These are phyloP conservation scores for Barypeithes pellucidus DNA, from an alignment of 2,888 invertebrate genomes.

Conservation along the genomic window DNA sequence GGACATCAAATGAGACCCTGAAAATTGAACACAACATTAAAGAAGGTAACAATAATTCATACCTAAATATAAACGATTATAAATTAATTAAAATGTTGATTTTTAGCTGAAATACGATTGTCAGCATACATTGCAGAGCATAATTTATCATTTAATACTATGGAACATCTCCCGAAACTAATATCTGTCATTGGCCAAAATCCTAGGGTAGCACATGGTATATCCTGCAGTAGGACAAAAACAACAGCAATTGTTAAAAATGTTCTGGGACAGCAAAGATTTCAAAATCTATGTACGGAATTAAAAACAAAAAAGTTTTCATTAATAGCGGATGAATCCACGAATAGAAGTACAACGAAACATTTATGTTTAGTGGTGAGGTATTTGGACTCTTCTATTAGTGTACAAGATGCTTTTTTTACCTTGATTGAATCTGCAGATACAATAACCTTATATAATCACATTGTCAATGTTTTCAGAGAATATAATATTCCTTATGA, in stretches of 20 bases:
- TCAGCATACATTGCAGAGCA: neutral
- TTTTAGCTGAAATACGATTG: neutral
- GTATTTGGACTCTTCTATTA: no score
- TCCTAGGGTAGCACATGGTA: neutral
- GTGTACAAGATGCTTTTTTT: neutral
- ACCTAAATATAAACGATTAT: no score
- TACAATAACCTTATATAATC: neutral
- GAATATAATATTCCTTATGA: slow-evolving; percentile 20
- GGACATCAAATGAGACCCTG: neutral
- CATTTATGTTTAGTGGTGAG: neutral
- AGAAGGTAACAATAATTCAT: no score
- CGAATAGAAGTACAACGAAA: neutral
- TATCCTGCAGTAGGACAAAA: neutral
- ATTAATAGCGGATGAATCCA: neutral
- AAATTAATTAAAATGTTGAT: neutral
- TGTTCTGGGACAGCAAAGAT: neutral
- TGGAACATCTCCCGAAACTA: neutral
- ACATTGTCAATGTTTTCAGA: neutral
- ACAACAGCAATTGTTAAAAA: neutral
- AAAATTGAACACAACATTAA: neutral
- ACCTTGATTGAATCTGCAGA: neutral
- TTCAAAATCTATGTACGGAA: neutral
- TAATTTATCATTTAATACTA: neutral
- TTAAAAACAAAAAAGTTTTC: neutral
- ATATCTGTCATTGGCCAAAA: neutral